Base-by-base conservation (phyloP, 2,113 vertebrate species). In the Mustela nigripes region DNA sequence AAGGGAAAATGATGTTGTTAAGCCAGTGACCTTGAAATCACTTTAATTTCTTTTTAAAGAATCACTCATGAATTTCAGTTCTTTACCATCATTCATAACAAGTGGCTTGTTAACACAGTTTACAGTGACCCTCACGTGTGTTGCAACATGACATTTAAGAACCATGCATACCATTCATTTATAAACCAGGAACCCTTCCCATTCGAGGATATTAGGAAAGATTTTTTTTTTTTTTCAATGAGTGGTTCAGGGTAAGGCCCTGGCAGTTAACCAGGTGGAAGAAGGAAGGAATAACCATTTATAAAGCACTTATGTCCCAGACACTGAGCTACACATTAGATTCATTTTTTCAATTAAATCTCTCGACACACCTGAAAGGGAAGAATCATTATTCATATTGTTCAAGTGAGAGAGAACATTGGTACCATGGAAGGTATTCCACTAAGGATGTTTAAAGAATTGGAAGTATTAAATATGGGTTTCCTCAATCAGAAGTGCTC, bases 11-110 rank as follows among this genome's bases (percentile, higher is more conserved):
- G 91, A 88, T 96, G 87, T 80, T 97, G 33, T 94, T 71, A 89
- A 96, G 78, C 58, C 60, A 96, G 74, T 98, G 82, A 97, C 95
- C 90, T 97, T 97, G 95, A 97, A 97, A 95, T 91, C 88, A 93
- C 91, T 94, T 97, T 97, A 95, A 95, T 98, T 96, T 97, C 85
- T 89, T 89, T 60, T 69, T 63, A 87, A 90, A 91, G 94, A 84
- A 94, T 89, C 88, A 87, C 69, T 96, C 80, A 78, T 95, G 69
- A 89, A 91, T 96, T 95, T 86, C 89, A 95, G 87, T 58, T 74
- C 18, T 73, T 74, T 85, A 26, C 53, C 24, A 79, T 94, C 83
- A 73, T 95, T 97, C 80, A 82, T 84, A 96, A 56, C 88, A 87
- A 89, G 22, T 85, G 31, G n/a, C 79, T 89, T 89, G 53, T 95